Base-by-base conservation (phyloP, 1,140 invertebrate species). In the Metaphire vulgaris region DNA sequence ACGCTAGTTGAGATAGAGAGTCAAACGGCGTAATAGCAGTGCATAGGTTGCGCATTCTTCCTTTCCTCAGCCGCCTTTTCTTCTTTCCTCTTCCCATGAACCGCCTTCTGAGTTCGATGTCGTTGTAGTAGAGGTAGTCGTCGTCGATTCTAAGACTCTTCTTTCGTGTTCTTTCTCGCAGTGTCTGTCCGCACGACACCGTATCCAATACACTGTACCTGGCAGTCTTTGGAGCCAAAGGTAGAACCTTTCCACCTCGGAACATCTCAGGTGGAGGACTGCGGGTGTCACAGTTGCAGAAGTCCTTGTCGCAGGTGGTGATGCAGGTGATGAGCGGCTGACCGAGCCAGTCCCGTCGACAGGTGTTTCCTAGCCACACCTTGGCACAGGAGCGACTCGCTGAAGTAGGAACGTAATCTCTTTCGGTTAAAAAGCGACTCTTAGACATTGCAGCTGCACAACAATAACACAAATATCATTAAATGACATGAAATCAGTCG, bases 251-350 rank as follows among this genome's bases (percentile, higher is more conserved):
- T 28, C 67, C 30, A 26, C 6, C 2, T 26, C 6, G 28, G 68
- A 76, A 76, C 75, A 76, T 76, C 26, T 64, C 75, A 0, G 68
- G 30, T 2, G 75, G 75, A 33, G 75, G 75, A 56, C 75, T 76
- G 29, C 75, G 31, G n/a, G 75, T 32, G 69, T 72, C 75, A 41
- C 75, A 76, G 69, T 76, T 76, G 69, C 75, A 76, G 33, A 73
- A 72, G 32, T 76, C 34, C 29, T 16, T 31, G 29, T 76, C 68
- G 33, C 75, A 76, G 12, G 69, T 76, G 21, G 30, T 34, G 1
- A 76, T 76, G 34, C 75, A 76, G 1, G 75, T 76, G 67, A 76
- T 72, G 15, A 72, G 75, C 32, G 75, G 75, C 1, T n/a, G 26
- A 21, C 75, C 75, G n/a, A 71, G 68, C 26, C 33, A 76, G 33